Percentiles rank a stretch among this genome's conserved stretches.
phyloP scores from a whole-genome alignment of 2,888 invertebrate genomes.

The Oeneis ivallda region DNA sequence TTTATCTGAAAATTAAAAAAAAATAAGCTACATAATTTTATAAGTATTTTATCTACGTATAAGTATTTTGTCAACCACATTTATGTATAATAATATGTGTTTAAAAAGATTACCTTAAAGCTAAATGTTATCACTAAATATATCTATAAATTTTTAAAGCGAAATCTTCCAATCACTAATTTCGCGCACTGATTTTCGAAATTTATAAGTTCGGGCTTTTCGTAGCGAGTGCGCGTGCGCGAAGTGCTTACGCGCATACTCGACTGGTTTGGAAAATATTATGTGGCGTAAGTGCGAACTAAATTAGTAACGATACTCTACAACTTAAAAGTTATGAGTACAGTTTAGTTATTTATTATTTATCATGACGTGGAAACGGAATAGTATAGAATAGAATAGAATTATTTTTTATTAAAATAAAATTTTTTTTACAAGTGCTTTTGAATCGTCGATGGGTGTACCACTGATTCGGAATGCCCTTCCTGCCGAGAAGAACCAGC shows the following conservation, averaged over 20 bases:
- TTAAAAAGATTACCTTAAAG: constrained; percentile 28
- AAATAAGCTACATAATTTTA: too few relatives aligned
- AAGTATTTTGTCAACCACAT: too few relatives aligned
- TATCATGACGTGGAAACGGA: too few relatives aligned
- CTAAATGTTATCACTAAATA: constrained; percentile 21
- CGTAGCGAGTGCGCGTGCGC: constrained; percentile 64
- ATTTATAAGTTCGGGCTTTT: constrained; percentile 37
- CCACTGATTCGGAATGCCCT: too few relatives aligned
- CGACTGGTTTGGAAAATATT: constrained; percentile 48
- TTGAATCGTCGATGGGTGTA: too few relatives aligned
- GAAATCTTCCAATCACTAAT: constrained; percentile 17
- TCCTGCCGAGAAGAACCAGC: too few relatives aligned
- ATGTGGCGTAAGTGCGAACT: constrained; percentile 15
- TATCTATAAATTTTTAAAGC: neutral
- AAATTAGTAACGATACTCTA: constrained; percentile 8
- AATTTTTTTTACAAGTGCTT: too few relatives aligned
- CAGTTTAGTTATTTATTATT: neutral
- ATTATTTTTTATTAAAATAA: too few relatives aligned
- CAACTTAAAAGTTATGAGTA: neutral
- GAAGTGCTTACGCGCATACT: constrained; percentile 59
- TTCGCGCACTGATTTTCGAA: constrained; percentile 44
- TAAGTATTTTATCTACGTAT: neutral
- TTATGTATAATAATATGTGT: too few relatives aligned
- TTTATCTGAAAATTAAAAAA: too few relatives aligned
- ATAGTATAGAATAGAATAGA: too few relatives aligned